Conservation (phyloP, 2,113 vertebrate genomes). For the Redunca redunca region DNA sequence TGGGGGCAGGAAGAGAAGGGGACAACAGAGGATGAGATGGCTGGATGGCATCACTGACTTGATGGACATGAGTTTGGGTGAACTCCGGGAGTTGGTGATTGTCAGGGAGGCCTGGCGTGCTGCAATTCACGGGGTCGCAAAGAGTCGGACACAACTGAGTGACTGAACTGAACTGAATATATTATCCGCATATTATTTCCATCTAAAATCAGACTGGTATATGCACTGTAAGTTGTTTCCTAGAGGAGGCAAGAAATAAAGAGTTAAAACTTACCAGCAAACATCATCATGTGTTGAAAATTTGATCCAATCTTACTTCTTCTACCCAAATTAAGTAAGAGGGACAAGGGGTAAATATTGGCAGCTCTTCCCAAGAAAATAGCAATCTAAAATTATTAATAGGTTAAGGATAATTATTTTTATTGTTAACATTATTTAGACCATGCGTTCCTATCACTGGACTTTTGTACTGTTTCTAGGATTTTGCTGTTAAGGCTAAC, state of each 20-base stretch:
- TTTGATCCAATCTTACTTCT: constrained; percentile 95
- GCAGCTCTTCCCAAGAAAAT: constrained; percentile 97
- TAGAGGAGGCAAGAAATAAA: background rate
- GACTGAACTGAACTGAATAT: no score
- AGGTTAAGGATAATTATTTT: constrained; percentile 82
- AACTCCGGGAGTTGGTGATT: no score
- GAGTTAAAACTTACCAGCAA: constrained; percentile 86
- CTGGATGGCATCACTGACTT: no score
- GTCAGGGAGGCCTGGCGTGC: no score
- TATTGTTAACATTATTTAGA: background rate
- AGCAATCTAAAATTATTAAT: constrained; percentile 84
- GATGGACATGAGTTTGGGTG: no score
- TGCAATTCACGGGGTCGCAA: no score
- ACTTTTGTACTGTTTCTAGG: background rate
- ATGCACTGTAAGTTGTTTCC: background rate
- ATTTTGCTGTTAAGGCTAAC: background rate
- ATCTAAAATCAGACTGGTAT: background rate
- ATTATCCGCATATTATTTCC: background rate
- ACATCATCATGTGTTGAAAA: constrained; percentile 99
- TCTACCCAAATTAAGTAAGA: constrained; percentile 95
- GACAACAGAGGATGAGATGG: no score
- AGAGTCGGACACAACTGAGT: no score
- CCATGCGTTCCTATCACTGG: background rate
- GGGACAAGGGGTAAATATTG: constrained; percentile 99
- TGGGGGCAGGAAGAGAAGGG: no score